Evolutionary conservation across 2,797 vertebrate genomes (phyloP).

Genomic region (Lacerta agilis): DNA sequence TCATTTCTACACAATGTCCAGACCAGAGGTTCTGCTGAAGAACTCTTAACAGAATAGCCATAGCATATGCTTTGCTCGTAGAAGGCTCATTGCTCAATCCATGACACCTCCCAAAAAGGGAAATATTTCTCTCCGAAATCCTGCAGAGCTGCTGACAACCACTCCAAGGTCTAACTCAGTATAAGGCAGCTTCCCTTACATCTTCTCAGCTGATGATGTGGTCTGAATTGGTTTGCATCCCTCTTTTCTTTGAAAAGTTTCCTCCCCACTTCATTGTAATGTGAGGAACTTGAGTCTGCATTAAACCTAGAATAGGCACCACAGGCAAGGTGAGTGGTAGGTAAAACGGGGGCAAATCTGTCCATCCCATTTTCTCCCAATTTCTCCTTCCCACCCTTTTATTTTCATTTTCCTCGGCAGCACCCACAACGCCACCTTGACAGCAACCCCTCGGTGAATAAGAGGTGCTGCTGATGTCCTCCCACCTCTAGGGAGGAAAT

Average conservation of each 20-base stretch:
- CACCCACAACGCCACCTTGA: too few species aligned
- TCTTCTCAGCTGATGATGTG: background rate
- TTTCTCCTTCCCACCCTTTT: too few species aligned
- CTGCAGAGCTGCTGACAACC: background rate
- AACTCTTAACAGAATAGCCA: background rate
- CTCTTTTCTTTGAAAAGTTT: background rate
- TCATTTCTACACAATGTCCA: too few species aligned
- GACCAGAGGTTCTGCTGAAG: too few species aligned
- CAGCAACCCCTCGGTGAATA: too few species aligned
- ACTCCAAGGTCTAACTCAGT: background rate
- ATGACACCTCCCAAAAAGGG: background rate
- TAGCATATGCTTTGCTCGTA: background rate
- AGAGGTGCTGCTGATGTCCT: too few species aligned
- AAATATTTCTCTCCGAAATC: background rate
- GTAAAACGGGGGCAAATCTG: too few species aligned
- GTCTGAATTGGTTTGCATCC: background rate
- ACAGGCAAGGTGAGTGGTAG: background rate
- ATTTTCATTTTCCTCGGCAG: too few species aligned
- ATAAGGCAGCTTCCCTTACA: background rate
- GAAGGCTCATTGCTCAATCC: background rate
- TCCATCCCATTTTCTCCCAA: too few species aligned
- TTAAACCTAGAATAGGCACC: background rate
- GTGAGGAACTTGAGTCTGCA: background rate
- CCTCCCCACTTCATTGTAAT: background rate
- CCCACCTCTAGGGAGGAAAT: too few species aligned